Evolutionary conservation across 2,113 vertebrate species (phyloP).

Genomic region (Sebastes schlegelii): DNA sequence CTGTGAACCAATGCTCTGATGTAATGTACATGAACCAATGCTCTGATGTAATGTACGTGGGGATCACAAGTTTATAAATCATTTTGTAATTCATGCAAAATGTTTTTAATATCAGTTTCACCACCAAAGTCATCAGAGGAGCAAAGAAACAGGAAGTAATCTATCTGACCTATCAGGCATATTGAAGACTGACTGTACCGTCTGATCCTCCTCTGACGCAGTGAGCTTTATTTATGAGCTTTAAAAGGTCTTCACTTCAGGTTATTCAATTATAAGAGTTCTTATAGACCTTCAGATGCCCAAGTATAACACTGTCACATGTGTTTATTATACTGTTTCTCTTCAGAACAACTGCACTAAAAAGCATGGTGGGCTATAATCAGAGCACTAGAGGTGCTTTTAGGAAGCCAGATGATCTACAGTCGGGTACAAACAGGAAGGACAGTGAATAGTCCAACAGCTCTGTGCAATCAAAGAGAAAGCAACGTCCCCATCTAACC

Average conservation of each 20-base stretch:
- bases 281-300: slow-evolving; percentile 13
- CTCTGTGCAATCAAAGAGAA: slow-evolving; percentile 38
- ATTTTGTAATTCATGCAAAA: not conserved
- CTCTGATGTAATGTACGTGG: not conserved
- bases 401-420: slow-evolving; percentile 32
- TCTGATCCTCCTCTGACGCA: not conserved
- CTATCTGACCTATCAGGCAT: not conserved
- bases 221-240: slow-evolving; percentile 24
- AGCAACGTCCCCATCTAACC: slow-evolving; percentile 39
- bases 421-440: slow-evolving; percentile 27
- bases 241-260: slow-evolving; percentile 23
- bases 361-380: not conserved
- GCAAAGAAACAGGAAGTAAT: not conserved
- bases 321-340: slow-evolving; percentile 29
- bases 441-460: slow-evolving; percentile 30
- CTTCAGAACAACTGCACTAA: slow-evolving; percentile 10
- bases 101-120: not conserved
- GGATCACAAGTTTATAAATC: not conserved
- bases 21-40: not conserved
- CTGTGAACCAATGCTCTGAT: not conserved
- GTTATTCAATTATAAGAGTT: slow-evolving; percentile 36
- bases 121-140: not conserved
- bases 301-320: slow-evolving; percentile 4
- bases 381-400: slow-evolving; percentile 29
- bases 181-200: slow-evolving; percentile 1